These are phyloP conservation scores for Pseudomyrmex pallidus DNA, from an alignment of 1,140 invertebrate genomes.

Conservation along the genomic window DNA sequence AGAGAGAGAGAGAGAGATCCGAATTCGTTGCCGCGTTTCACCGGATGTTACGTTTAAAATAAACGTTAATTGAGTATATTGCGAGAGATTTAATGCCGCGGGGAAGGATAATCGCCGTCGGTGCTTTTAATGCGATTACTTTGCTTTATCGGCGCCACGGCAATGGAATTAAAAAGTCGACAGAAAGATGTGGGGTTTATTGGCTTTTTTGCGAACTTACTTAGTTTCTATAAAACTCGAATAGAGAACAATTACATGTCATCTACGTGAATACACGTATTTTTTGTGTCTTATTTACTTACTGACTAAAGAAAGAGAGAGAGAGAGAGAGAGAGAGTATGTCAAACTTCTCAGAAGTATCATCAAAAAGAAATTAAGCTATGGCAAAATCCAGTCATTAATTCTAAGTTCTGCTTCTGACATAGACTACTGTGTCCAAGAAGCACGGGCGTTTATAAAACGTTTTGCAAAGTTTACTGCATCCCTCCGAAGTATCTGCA, in stretches of 20 bases:
- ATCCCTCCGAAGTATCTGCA: conserved; percentile 46
- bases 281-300: conserved; percentile 2
- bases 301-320: neutral
- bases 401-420: conserved; percentile 32
- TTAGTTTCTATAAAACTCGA: neutral
- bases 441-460: conserved; percentile 42
- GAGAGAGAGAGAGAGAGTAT: too few species aligned
- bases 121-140: conserved; percentile 29
- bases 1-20: too few species aligned
- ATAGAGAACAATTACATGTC: too few species aligned
- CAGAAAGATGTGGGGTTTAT: neutral
- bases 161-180: conserved; percentile 15
- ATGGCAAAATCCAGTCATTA: conserved; percentile 33
- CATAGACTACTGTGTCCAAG: conserved; percentile 9
- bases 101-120: neutral
- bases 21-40: neutral
- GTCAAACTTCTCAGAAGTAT: neutral
- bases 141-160: neutral
- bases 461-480: conserved; percentile 42
- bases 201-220: neutral
- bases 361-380: conserved; percentile 32
- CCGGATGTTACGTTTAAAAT: neutral
- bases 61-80: neutral
- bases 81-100: neutral
- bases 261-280: neutral